phyloP scores from a whole-genome alignment of 2,797 vertebrate species.

The Chiroxiphia lanceolata region DNA sequence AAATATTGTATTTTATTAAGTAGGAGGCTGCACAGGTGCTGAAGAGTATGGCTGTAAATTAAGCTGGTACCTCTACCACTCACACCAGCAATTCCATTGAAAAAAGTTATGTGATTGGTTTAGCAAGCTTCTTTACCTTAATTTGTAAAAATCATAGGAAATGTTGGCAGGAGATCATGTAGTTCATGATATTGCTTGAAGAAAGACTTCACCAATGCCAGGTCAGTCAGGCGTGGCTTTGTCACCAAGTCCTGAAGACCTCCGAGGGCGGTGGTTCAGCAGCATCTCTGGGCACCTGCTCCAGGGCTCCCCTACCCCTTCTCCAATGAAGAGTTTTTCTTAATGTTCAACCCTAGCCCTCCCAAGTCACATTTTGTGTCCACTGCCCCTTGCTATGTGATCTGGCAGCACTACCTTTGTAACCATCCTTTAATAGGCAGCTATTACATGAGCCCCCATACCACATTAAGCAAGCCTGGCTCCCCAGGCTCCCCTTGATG shows the following conservation, averaged over 20 bases:
- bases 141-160: not conserved
- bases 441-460: not conserved
- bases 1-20: not conserved
- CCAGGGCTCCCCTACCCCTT: not conserved
- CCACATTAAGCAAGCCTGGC: fast-evolving
- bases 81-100: not conserved
- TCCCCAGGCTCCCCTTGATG: not conserved
- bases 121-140: not conserved
- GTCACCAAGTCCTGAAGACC: not conserved
- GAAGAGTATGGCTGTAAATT: not conserved
- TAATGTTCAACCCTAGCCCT: not conserved
- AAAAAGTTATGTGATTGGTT: not conserved
- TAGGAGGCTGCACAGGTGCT: not conserved
- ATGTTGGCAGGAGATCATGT: not conserved
- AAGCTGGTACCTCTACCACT: not conserved
- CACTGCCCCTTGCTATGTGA: not conserved
- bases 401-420: not conserved
- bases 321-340: not conserved
- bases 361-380: not conserved
- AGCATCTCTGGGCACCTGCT: not conserved
- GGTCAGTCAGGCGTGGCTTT: not conserved
- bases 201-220: not conserved
- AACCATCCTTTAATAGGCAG: not conserved
- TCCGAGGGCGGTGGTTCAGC: not conserved
- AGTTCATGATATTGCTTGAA: not conserved